Base-by-base conservation (phyloP, 2,888 invertebrate species). In the Cheiracanthium punctorium region DNA sequence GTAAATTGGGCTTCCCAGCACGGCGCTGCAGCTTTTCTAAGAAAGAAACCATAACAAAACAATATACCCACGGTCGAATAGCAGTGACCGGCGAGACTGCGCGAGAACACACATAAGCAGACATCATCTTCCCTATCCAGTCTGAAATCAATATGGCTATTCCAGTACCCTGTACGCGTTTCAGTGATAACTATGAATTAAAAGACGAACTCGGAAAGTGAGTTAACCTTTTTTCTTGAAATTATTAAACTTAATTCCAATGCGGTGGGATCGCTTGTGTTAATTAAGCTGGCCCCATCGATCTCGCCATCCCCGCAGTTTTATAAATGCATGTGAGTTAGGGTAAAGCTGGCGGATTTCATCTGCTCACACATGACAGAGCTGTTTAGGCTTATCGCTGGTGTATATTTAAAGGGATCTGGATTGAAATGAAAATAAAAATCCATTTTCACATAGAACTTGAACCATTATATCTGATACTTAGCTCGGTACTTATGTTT, bases 161-260 rank as follows among this genome's bases (percentile, higher is more conserved):
- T 89, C 92, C 91, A 89, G 91, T 91, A 88, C 90, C 96, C 93
- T 96, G 97, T 94, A 98, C 98, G 92, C 96, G 98, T 92, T 99
- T 99, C 94, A 98, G 97, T 93, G 99, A 99, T 94, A 98, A 98
- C 93, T 99, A 99, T 93, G 99, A 99, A 92, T 95, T 99, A 91
- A 99, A 99, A 94, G 99, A 99, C 94, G 99, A 99, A 94, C 94
- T 99, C 92, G 99, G 99, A 93, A 99, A 99, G 97, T 97, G 94
- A 95, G 97, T 96, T 92, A n/a, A n/a, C n/a, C 82, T 24, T 24
- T 82, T n/a, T 82, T 52, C 58, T 58, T 14, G 12, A 30, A 58
- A 24, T 71, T 28, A 29, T 0, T 20, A 58, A 58, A 24, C 24
- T 58, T 58, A 5, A 7, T 10, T 5, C 7, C 37, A 10, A 30